Evolutionary conservation across 2,888 invertebrate species (phyloP).

Genomic region (Cataglyphis albicans): DNA sequence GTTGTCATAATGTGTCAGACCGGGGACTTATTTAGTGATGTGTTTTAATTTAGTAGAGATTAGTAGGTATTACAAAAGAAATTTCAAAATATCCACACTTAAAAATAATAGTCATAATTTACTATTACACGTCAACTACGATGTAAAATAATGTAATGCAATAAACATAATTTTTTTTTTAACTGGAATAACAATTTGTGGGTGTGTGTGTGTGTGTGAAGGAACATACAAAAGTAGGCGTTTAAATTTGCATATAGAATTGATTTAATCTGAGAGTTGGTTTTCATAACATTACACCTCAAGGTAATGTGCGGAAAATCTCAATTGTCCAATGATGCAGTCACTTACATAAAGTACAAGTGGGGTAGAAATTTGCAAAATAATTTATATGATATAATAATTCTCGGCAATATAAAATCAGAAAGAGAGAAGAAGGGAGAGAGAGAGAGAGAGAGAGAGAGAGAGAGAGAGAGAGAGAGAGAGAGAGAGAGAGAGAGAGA

Average conservation of each 20-base stretch:
- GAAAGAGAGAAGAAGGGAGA: too few species aligned
- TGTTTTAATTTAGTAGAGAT: not conserved
- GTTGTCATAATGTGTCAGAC: too few species aligned
- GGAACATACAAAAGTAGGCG: slow-evolving; percentile 52
- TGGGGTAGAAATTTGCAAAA: not conserved
- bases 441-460: too few species aligned
- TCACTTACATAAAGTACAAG: not conserved
- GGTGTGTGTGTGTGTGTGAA: slow-evolving; percentile 25
- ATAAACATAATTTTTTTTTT: not conserved
- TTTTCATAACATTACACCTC: slow-evolving; percentile 40
- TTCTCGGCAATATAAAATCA: not conserved
- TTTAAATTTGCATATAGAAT: slow-evolving; percentile 61
- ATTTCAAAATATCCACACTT: not conserved
- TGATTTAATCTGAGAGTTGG: slow-evolving; percentile 43
- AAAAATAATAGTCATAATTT: not conserved
- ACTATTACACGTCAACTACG: not conserved
- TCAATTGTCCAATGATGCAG: not conserved
- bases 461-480: too few species aligned
- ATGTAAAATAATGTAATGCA: not conserved
- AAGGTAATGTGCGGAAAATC: slow-evolving; percentile 24
- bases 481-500: too few species aligned
- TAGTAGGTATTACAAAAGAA: not conserved
- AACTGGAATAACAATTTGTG: not conserved
- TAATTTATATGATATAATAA: not conserved
- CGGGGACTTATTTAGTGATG: too few species aligned